phyloP scores from a whole-genome alignment of 2,888 invertebrate genomes.

The Dexiosoma caninum region DNA sequence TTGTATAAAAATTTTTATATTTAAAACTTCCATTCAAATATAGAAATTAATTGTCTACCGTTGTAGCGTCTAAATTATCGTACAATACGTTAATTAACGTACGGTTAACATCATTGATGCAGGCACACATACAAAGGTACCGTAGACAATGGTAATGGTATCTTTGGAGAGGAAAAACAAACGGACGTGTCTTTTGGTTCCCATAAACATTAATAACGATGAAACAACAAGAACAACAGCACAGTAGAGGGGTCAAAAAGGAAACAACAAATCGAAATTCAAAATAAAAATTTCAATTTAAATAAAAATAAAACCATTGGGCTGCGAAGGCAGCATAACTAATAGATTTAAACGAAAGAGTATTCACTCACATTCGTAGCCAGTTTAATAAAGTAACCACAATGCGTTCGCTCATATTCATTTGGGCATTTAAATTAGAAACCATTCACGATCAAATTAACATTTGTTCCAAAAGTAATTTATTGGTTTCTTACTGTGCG shows the following conservation, averaged over 20 bases:
- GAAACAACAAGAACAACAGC: background rate
- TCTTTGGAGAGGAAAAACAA: background rate
- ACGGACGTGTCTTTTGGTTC: conserved; percentile 58
- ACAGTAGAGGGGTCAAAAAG: background rate
- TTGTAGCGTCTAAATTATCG: too few relatives aligned
- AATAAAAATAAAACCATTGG: conserved; percentile 30
- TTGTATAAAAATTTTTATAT: too few relatives aligned
- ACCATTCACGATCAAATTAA: conserved; percentile 62
- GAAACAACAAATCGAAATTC: background rate
- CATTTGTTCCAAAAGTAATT: conserved; percentile 57
- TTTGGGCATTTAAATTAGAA: conserved; percentile 46
- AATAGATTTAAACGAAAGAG: conserved; percentile 44
- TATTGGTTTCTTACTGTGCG: conserved; percentile 50
- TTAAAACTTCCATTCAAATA: too few relatives aligned
- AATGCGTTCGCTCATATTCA: background rate
- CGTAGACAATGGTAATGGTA: background rate
- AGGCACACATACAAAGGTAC: too few relatives aligned
- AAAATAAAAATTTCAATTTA: conserved; percentile 41
- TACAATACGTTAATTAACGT: too few relatives aligned
- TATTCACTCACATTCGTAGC: too few relatives aligned
- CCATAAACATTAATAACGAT: conserved; percentile 53
- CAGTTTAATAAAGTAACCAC: background rate
- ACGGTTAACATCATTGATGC: too few relatives aligned
- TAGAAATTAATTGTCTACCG: too few relatives aligned
- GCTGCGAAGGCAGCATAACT: conserved; percentile 55